Evolutionary conservation across 1,140 invertebrate species (phyloP).

Genomic region (Camponotus floridanus): DNA sequence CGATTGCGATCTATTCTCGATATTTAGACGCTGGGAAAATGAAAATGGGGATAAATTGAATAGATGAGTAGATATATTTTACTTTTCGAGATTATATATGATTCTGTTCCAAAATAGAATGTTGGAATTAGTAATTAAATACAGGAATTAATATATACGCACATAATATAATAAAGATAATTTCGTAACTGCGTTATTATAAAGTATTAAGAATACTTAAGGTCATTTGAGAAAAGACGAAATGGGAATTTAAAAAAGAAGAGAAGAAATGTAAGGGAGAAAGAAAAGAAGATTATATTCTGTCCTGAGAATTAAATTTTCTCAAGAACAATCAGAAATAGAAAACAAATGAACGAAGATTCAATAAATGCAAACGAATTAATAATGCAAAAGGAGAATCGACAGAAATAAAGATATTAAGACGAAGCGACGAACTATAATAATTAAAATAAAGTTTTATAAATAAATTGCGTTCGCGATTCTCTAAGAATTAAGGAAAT

Average conservation of each 20-base stretch:
- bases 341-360: background rate
- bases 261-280: background rate
- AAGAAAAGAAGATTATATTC: background rate
- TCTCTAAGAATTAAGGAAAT: background rate
- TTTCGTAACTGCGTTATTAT: background rate
- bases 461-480: background rate
- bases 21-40: background rate
- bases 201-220: background rate
- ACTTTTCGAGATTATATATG: background rate
- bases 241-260: background rate
- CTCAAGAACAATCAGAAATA: background rate
- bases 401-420: conserved; percentile 3
- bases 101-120: background rate
- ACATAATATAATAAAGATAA: background rate
- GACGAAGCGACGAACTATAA: background rate
- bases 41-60: too few relatives aligned
- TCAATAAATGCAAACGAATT: conserved; percentile 26
- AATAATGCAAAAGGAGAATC: background rate
- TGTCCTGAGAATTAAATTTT: conserved; percentile 14
- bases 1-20: background rate
- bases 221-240: background rate
- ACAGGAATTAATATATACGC: background rate
- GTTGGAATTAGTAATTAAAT: background rate
- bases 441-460: background rate
- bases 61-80: background rate